Evolutionary conservation across 2,888 invertebrate species (phyloP).

Genomic region (Sinelater perroti): DNA sequence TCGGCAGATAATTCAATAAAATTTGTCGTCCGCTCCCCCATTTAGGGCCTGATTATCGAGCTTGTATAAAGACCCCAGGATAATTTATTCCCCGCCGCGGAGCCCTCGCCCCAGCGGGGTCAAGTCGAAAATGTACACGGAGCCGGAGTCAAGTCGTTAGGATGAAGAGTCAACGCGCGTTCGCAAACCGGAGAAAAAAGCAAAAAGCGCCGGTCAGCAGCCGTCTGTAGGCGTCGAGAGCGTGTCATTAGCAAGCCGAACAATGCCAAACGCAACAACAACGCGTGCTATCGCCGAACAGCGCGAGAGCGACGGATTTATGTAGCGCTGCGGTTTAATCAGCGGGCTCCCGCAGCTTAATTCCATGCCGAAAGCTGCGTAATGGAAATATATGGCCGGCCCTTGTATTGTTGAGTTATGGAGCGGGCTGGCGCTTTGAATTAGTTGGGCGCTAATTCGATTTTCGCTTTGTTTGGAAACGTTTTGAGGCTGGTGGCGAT

Average conservation of each 20-base stretch:
- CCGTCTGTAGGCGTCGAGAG: constrained; percentile 10
- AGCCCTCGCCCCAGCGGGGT: constrained; percentile 21
- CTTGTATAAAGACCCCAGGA: constrained; percentile 38
- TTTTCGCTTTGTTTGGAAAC: constrained; percentile 8
- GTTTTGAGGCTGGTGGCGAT: background rate
- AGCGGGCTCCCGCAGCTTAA: constrained; percentile 40
- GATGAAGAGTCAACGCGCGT: no score
- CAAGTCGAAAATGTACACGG: constrained; percentile 11
- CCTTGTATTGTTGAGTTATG: constrained; percentile 30
- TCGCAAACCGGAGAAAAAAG: no score
- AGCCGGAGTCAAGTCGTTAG: background rate
- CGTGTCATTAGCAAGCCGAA: constrained; percentile 10
- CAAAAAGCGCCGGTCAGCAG: background rate
- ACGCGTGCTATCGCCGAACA: constrained; percentile 20
- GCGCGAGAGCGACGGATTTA: constrained; percentile 28
- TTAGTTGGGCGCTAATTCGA: constrained; percentile 11
- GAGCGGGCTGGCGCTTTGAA: constrained; percentile 15
- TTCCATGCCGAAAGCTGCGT: constrained; percentile 31
- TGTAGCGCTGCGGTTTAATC: constrained; percentile 38
- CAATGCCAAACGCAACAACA: constrained; percentile 22
- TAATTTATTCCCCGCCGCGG: constrained; percentile 44
- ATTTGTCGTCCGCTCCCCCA: constrained; percentile 48
- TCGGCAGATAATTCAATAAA: constrained; percentile 48
- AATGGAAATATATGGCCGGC: constrained; percentile 35
- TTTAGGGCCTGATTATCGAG: constrained; percentile 42